Evolutionary conservation across 2,113 vertebrate species (phyloP).

Genomic region (Puntigrus tetrazona): DNA sequence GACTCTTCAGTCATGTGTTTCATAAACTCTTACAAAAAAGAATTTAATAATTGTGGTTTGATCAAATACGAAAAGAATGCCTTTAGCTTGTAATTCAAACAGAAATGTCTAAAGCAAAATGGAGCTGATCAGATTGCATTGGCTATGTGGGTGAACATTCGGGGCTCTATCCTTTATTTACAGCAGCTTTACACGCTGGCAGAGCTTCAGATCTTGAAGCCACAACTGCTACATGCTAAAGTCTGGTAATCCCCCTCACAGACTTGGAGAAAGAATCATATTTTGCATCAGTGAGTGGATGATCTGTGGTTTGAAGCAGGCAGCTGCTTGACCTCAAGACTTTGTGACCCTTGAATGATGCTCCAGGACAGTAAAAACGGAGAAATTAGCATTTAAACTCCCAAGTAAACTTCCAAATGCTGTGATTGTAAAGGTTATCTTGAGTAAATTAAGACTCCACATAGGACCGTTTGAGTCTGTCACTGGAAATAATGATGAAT

Average conservation of each 20-base stretch:
- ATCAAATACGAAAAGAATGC: neutral
- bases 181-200: constrained; percentile 35
- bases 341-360: neutral
- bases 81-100: neutral
- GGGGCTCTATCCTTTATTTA: constrained; percentile 42
- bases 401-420: constrained; percentile 10
- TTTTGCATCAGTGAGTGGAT: neutral
- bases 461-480: constrained; percentile 50
- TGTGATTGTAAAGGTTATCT: constrained; percentile 49
- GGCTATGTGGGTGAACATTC: neutral
- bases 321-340: constrained; percentile 19
- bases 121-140: constrained; percentile 25
- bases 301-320: constrained; percentile 17
- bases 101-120: constrained; percentile 42
- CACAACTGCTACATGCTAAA: constrained; percentile 42
- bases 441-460: constrained; percentile 68
- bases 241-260: constrained; percentile 23
- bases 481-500: constrained; percentile 51
- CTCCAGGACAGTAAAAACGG: constrained; percentile 9
- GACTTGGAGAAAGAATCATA: neutral
- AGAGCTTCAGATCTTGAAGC: constrained; percentile 45
- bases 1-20: neutral
- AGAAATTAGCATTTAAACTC: constrained; percentile 19
- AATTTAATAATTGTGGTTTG: neutral
- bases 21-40: neutral